These are phyloP conservation scores for Zele albiditarsus DNA, from an alignment of 2,888 invertebrate genomes.

Conservation along the genomic window DNA sequence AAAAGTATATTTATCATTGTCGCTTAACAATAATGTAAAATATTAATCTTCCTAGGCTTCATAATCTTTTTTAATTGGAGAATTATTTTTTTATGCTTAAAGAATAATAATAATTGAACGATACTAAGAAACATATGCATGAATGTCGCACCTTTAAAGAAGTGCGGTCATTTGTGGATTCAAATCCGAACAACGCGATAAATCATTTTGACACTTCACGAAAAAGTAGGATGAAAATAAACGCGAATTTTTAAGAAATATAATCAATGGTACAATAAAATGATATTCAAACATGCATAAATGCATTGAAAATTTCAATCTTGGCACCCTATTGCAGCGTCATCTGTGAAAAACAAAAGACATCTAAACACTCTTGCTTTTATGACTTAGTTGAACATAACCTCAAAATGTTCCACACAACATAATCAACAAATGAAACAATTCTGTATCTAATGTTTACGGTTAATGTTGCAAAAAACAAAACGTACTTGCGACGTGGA, in stretches of 20 bases:
- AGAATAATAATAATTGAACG: too few relatives aligned
- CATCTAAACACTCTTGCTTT: not conserved
- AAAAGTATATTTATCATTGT: too few relatives aligned
- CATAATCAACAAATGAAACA: not conserved
- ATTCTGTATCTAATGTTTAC: not conserved
- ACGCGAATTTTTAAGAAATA: not conserved
- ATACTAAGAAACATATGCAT: not conserved
- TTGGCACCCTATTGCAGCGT: not conserved
- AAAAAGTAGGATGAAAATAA: not conserved
- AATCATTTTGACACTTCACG: not conserved
- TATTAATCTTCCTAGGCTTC: too few relatives aligned
- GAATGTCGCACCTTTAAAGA: not conserved
- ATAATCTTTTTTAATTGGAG: too few relatives aligned
- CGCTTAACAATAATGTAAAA: too few relatives aligned
- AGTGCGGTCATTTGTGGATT: not conserved
- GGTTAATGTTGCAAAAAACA: not conserved
- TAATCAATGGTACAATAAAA: not conserved
- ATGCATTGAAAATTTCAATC: not conserved
- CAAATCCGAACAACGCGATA: not conserved
- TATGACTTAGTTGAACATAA: not conserved
- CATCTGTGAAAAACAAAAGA: too few relatives aligned
- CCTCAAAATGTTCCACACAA: not conserved
- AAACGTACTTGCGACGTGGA: not conserved
- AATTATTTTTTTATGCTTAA: too few relatives aligned
- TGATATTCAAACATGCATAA: not conserved